Base-by-base conservation (phyloP, 2,113 vertebrate species). In the Cranoglanis bouderius region DNA sequence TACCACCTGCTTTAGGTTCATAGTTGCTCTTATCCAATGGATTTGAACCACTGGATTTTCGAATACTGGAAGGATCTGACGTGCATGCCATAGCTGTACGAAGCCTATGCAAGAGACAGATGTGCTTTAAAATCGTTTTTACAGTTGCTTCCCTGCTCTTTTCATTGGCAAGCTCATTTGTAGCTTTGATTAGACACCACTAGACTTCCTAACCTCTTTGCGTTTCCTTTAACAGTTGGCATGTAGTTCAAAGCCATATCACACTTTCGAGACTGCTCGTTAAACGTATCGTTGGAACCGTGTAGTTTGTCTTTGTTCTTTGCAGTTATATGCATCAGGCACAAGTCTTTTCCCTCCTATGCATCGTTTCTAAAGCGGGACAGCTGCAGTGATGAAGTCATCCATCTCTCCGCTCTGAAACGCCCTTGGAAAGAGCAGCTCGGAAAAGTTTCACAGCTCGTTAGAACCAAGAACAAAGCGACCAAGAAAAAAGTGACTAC, bases 381-480 rank as follows among this genome's bases (percentile, higher is more conserved):
- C 83, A 89, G 74, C 88, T 89, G 75, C 49, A 26, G 12, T 40
- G 72, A 92, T 94, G 89, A 91, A 92, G 90, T 94, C 82, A 93
- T 49, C 46, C 40, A 8, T 61, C 82, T 89, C 32, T 35, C 29
- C 14, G 49, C 84, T 65, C n/a, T 21, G 46, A 67, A 67, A 57
- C 49, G n/a, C 40, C 51, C 40, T 38, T 78, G 55, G 43, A 88
- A 78, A 86, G 38, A 78, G 74, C 78, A 84, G 35, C 92, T 87
- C 92, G 86, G 67, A 84, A 90, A 87, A 93, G 88, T 89, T 91
- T 90, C 91, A 89, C 92, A 92, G 94, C 92, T 94, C 82, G 93
- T 95, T 94, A 94, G 93, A 84, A 43, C 85, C 90, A 70, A 88
- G 88, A 92, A 94, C 88, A 93, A 93, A 94, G 92, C 90, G 80